These are phyloP conservation scores for Podabrus alpinus DNA, from an alignment of 2,888 invertebrate genomes.

Conservation along the genomic window DNA sequence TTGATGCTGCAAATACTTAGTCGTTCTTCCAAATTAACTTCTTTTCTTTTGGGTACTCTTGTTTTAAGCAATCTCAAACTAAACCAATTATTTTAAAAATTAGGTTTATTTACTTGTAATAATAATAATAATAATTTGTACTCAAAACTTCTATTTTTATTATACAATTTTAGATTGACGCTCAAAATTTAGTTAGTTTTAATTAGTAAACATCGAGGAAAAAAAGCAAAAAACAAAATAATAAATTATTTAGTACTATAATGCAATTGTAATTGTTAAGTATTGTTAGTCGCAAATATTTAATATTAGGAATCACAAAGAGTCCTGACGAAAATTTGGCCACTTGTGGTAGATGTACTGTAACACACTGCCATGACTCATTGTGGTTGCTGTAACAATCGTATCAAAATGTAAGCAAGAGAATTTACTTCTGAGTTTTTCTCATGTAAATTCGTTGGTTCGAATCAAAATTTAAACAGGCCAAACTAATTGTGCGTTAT, in stretches of 20 bases:
- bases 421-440: not conserved
- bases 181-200: slow-evolving; percentile 29
- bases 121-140: not conserved
- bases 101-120: not conserved
- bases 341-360: not conserved
- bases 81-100: not conserved
- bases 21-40: not conserved
- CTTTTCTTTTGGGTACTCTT: not conserved
- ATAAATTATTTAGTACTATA: not conserved
- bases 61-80: too few species aligned
- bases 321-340: not conserved
- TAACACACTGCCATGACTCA: not conserved
- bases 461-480: not conserved
- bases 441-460: not conserved
- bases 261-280: not conserved
- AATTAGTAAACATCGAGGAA: slow-evolving; percentile 19
- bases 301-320: not conserved
- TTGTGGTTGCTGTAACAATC: not conserved
- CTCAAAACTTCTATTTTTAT: not conserved
- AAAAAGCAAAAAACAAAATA: not conserved
- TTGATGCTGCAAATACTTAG: too few species aligned
- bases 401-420: not conserved
- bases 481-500: not conserved
- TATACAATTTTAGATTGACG: slow-evolving; percentile 16
- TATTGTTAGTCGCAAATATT: not conserved